These are phyloP conservation scores for Drosophila pruinosa DNA, from an alignment of 1,140 invertebrate species.

Conservation along the genomic window DNA sequence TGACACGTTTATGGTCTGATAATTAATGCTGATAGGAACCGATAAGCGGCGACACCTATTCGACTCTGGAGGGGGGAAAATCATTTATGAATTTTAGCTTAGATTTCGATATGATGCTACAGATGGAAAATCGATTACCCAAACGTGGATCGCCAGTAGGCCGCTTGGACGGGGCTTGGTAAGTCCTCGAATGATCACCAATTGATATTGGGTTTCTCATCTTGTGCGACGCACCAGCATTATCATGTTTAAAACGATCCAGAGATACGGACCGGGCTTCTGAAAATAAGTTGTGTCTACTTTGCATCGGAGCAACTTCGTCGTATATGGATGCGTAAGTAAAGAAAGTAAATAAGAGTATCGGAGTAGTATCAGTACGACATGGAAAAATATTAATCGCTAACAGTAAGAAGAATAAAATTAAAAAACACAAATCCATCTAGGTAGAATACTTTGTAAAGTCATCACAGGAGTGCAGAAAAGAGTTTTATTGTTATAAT, in stretches of 20 bases:
- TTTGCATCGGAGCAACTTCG: constrained; percentile 40
- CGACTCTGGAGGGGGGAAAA: constrained; percentile 20
- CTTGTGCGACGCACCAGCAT: background rate
- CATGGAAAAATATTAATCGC: background rate
- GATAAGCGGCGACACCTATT: constrained; percentile 49
- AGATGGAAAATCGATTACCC: background rate
- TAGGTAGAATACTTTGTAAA: constrained; percentile 43
- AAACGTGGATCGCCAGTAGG: background rate
- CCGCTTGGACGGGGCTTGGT: background rate
- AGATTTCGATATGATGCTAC: no score
- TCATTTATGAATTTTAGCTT: background rate
- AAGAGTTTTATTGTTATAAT: constrained; percentile 66
- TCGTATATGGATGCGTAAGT: background rate
- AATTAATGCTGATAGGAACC: constrained; percentile 66
- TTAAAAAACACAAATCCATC: constrained; percentile 9
- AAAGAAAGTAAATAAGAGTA: constrained; percentile 1
- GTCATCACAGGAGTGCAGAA: constrained; percentile 72
- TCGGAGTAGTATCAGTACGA: background rate
- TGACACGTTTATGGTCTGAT: constrained; percentile 54
- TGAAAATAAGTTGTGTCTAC: constrained; percentile 48
- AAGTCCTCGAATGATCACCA: constrained; percentile 1
- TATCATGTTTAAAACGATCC: constrained; percentile 57
- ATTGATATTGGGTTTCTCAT: constrained; percentile 25
- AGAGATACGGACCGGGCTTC: constrained; percentile 66
- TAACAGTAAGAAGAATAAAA: background rate